Evolutionary conservation across 1,140 invertebrate species (phyloP).

Genomic region (Homalodisca vitripennis): DNA sequence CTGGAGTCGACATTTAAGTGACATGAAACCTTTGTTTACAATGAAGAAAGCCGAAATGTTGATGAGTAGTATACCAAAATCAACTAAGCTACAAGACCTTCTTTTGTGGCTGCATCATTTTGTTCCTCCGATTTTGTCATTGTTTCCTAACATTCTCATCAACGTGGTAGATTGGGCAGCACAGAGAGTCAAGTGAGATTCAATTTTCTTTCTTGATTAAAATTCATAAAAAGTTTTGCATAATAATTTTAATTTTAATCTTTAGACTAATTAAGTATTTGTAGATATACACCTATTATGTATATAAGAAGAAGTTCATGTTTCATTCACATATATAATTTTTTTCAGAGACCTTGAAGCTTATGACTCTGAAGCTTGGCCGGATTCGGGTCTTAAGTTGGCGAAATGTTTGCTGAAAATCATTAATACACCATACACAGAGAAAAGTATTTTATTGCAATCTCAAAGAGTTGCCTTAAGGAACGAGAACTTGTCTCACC

Average conservation of each 20-base stretch:
- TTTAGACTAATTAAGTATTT: too few species aligned
- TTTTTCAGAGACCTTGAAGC: neutral
- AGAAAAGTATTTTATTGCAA: neutral
- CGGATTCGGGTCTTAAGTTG: neutral
- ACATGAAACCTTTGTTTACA: constrained; percentile 2
- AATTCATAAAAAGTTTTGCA: too few species aligned
- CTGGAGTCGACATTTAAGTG: constrained; percentile 16
- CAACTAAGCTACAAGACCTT: neutral
- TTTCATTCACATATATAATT: too few species aligned
- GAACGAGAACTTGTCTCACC: neutral
- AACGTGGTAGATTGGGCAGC: neutral
- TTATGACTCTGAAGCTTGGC: neutral
- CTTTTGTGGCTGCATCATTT: neutral
- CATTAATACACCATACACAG: neutral
- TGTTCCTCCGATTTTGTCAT: neutral
- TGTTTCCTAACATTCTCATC: neutral
- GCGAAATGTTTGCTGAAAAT: neutral
- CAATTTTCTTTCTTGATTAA: too few species aligned
- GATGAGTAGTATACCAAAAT: neutral
- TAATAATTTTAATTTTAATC: too few species aligned
- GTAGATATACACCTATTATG: too few species aligned
- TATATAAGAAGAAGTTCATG: too few species aligned
- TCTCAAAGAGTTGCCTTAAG: neutral
- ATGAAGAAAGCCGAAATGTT: neutral
- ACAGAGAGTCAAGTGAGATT: neutral